Evolutionary conservation across 2,888 invertebrate genomes (phyloP).

Genomic region (Oeneis ivallda): DNA sequence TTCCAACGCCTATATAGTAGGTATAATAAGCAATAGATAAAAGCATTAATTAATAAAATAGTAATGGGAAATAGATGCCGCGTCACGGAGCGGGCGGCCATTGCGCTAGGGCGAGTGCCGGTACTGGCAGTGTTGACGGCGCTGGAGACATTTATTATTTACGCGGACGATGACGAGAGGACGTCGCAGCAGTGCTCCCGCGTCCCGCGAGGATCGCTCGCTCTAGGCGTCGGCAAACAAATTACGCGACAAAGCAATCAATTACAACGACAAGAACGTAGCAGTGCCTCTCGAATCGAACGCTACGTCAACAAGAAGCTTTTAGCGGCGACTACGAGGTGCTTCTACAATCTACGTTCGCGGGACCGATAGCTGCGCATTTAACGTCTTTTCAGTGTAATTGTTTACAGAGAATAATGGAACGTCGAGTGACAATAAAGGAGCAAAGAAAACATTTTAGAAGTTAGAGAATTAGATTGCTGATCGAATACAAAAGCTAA

Average conservation of each 20-base stretch:
- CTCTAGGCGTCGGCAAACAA: constrained; percentile 71
- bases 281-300: constrained; percentile 74
- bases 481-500: constrained; percentile 73
- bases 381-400: constrained; percentile 54
- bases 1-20: too few relatives aligned
- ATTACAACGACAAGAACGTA: constrained; percentile 77
- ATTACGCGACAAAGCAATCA: constrained; percentile 82
- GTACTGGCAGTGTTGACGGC: constrained; percentile 27
- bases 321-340: constrained; percentile 68
- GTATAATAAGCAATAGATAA: not conserved
- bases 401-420: constrained; percentile 50
- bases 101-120: too few relatives aligned
- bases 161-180: constrained; percentile 69
- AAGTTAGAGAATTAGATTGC: constrained; percentile 70
- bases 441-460: constrained; percentile 58
- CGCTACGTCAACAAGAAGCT: constrained; percentile 80
- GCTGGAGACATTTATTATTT: constrained; percentile 72
- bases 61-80: constrained; percentile 44
- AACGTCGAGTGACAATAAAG: constrained; percentile 39
- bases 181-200: constrained; percentile 64
- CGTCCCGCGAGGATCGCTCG: constrained; percentile 72
- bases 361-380: constrained; percentile 56
- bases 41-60: constrained; percentile 1
- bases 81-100: constrained; percentile 50
- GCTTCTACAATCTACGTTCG: constrained; percentile 53